Percentiles rank a stretch among this genome's conserved stretches.
phyloP scores from a whole-genome alignment of 2,888 invertebrate species.

The Oscheius myriophilus region DNA sequence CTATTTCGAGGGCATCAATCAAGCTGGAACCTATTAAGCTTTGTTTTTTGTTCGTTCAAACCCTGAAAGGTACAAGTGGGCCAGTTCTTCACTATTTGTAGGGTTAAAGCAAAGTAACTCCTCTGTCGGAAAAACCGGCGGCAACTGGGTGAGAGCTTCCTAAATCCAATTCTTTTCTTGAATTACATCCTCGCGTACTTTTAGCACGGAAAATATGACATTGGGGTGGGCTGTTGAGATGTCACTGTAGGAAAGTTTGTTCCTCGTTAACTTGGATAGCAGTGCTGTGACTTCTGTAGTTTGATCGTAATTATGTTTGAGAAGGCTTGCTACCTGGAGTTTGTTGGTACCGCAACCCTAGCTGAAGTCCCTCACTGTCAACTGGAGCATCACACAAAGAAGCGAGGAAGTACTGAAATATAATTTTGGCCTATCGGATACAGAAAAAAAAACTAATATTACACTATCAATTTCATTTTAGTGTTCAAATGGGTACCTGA shows the following conservation, averaged over 20 bases:
- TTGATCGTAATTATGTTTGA: background rate
- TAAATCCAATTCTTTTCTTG: background rate
- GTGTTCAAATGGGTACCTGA: too few relatives aligned
- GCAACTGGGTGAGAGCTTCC: constrained; percentile 12
- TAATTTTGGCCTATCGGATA: background rate
- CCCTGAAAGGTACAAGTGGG: constrained; percentile 18
- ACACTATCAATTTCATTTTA: too few relatives aligned
- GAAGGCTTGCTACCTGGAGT: constrained; percentile 14
- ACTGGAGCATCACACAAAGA: constrained; percentile 19
- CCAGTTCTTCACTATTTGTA: background rate
- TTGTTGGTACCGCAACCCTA: constrained; percentile 24
- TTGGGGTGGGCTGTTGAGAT: constrained; percentile 23
- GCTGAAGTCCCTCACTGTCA: background rate
- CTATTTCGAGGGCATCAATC: constrained; percentile 9
- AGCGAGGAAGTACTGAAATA: constrained; percentile 32
- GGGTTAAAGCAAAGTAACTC: constrained; percentile 23
- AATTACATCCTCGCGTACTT: constrained; percentile 3
- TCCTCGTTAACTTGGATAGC: background rate
- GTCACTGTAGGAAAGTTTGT: constrained; percentile 6
- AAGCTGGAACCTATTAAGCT: constrained; percentile 1
- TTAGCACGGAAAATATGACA: constrained; percentile 20
- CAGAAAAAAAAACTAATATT: too few relatives aligned
- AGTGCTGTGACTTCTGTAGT: constrained; percentile 13
- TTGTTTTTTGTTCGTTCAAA: background rate
- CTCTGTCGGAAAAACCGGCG: constrained; percentile 21